Conservation (phyloP, 2,113 vertebrate species). For the Scatophagus argus region DNA sequence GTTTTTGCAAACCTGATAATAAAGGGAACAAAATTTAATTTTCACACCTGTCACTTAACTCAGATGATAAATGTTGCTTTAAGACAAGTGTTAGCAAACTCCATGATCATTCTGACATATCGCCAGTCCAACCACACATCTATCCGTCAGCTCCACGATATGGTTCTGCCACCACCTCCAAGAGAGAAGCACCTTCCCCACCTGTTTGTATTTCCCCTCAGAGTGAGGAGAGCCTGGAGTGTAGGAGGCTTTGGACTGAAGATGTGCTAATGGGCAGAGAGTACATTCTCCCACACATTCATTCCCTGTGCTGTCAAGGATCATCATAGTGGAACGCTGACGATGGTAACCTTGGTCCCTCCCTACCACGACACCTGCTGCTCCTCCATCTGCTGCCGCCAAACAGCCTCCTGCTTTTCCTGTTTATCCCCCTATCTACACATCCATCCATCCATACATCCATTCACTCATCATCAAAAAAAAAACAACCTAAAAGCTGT, state of each 20-base stretch:
- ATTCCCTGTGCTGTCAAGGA: conserved; percentile 93
- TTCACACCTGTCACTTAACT: conserved; percentile 34
- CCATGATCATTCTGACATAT: conserved; percentile 49
- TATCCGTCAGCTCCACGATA: conserved; percentile 34
- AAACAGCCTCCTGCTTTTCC: conserved; percentile 43
- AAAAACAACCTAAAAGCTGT: background rate
- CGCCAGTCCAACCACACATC: conserved; percentile 10
- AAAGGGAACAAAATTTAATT: conserved; percentile 39
- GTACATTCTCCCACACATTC: conserved; percentile 87
- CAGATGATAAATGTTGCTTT: conserved; percentile 52
- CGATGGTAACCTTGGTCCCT: conserved; percentile 89
- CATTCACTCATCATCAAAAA: too few relatives aligned
- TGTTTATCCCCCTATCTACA: conserved; percentile 44
- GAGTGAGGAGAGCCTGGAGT: conserved; percentile 10
- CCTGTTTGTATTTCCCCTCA: conserved; percentile 19
- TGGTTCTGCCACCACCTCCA: background rate
- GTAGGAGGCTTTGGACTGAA: conserved; percentile 62
- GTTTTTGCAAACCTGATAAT: conserved; percentile 6
- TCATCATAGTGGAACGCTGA: conserved; percentile 88
- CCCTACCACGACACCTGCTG: conserved; percentile 91
- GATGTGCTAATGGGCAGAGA: conserved; percentile 89
- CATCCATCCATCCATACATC: conserved; percentile 46
- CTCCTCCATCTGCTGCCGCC: conserved; percentile 91
- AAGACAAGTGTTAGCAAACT: conserved; percentile 21
- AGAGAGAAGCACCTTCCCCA: conserved; percentile 15